These are phyloP conservation scores for Labeo calbasu DNA, from an alignment of 2,797 vertebrate genomes.

Conservation along the genomic window DNA sequence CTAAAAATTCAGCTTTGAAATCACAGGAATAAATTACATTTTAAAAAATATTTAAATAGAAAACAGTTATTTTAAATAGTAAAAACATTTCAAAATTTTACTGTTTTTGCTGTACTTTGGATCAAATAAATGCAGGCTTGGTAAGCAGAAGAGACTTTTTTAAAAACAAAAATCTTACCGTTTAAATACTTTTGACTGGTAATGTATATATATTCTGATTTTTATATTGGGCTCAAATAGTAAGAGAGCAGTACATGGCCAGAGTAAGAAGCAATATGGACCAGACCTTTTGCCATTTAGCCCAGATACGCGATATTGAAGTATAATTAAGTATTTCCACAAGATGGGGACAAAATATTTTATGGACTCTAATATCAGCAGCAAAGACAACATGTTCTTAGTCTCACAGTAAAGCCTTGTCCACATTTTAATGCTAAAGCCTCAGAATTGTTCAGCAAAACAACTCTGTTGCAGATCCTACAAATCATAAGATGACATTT, in stretches of 20 bases:
- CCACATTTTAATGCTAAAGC: neutral
- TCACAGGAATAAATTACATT: too few relatives aligned
- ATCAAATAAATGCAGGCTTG: too few relatives aligned
- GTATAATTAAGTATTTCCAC: neutral
- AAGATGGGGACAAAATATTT: neutral
- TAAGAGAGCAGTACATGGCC: neutral
- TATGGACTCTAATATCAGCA: neutral
- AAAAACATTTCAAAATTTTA: too few relatives aligned
- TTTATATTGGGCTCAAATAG: neutral
- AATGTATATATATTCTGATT: neutral
- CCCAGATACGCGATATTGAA: neutral
- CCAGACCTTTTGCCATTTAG: neutral
- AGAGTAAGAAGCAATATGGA: neutral
- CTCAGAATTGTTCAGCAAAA: neutral
- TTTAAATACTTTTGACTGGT: too few relatives aligned
- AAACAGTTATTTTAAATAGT: too few relatives aligned
- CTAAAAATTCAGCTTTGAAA: too few relatives aligned
- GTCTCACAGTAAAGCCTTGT: neutral
- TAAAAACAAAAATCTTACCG: too few relatives aligned
- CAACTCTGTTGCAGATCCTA: neutral
- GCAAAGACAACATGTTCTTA: neutral
- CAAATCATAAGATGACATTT: constrained; percentile 11
- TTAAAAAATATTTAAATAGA: too few relatives aligned
- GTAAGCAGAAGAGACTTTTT: too few relatives aligned
- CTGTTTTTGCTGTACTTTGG: too few relatives aligned